Base-by-base conservation (phyloP, 37 sponge, comb jelly and placozoan genomes). In the Ephydatia muelleri region DNA sequence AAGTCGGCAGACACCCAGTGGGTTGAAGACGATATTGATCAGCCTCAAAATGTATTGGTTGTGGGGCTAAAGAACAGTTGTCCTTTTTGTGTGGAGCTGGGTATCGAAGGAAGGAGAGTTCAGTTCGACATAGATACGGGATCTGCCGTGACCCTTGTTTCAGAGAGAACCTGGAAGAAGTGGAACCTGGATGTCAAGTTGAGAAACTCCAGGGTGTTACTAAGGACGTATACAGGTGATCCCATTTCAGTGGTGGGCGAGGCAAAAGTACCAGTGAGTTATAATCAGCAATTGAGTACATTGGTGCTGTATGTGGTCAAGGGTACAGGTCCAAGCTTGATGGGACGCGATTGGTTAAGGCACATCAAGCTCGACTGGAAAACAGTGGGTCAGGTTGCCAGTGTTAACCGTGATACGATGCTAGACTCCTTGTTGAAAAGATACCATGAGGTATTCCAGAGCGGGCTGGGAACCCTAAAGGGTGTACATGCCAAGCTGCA, bases 401-500 rank as follows among this genome's bases (percentile, higher is more conserved):
- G 23, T 35, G 72, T 68, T 68, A 36, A 38, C 82, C 28, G 25
- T 25, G 40, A 38, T 49, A 8, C 23, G 33, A 13, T 68, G 9
- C 19, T 81, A 6, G 27, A 81, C 29, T 25, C 35, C 12, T 70
- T 81, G n/a, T 30, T 40, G 38, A 9, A 28, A 0, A 81, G 69
- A 70, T 81, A 81, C 32, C 33, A 67, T 21, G 39, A 68, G 0
- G 70, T 81, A 21, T 81, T 81, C 39, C 36, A 33, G 25, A 43
- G 72, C 5, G 72, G 71, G 25, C 21, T 70, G 6, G 69, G 70
- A 37, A 38, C 39, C 31, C 22, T 81, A 37, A 81, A 0, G 36
- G 66, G 37, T 22, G 66, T 35, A 80, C 32, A 22, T 12, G 86
- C 86, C 21, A 48, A 79, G 28, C 30, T 86, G 48, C 48, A 39